Evolutionary conservation across 30 jellyfish, hydroid and myxozoan genomes (phyloP).

Genomic region (Cassiopea xamachana): DNA sequence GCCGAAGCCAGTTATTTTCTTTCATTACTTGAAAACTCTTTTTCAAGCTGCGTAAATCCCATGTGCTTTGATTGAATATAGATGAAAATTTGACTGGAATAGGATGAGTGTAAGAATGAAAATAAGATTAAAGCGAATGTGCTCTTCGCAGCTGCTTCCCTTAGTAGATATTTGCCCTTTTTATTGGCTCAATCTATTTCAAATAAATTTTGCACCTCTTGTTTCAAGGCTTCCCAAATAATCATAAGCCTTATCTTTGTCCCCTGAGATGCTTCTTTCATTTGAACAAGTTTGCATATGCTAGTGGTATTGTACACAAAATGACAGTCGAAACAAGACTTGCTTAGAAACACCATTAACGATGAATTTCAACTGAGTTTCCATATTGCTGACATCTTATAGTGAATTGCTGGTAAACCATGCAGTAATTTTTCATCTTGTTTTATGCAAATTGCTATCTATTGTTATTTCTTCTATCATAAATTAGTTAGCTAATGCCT

Average conservation of each 20-base stretch:
- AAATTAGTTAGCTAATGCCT: too few species aligned
- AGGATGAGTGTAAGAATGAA: too few species aligned
- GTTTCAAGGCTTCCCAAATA: background rate
- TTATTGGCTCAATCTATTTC: background rate
- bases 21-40: background rate
- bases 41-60: background rate
- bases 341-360: background rate
- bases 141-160: background rate
- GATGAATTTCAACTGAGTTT: background rate
- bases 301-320: background rate
- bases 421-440: too few species aligned
- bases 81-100: background rate
- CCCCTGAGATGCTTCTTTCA: background rate
- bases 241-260: conserved; percentile 4
- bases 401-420: too few species aligned
- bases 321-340: background rate
- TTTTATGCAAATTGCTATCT: too few species aligned
- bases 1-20: background rate
- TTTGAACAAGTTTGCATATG: background rate
- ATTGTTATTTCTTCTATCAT: too few species aligned
- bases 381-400: too few species aligned
- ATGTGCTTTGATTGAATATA: background rate
- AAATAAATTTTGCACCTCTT: background rate
- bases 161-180: background rate
- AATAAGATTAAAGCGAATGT: background rate